These are phyloP conservation scores for Nemurella pictetii DNA, from an alignment of 2,888 invertebrate genomes.

Conservation along the genomic window DNA sequence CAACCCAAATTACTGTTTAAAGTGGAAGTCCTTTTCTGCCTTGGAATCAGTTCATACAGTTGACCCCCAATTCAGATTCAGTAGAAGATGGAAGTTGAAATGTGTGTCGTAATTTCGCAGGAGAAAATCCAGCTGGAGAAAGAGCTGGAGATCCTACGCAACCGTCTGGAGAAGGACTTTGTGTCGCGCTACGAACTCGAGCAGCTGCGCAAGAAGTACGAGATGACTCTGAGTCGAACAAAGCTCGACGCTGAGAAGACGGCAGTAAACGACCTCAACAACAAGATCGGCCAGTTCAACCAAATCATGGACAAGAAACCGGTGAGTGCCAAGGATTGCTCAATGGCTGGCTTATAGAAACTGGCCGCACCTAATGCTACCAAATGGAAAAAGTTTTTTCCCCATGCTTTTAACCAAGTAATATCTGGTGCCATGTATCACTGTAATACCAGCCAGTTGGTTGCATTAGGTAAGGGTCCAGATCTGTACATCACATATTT, in stretches of 20 bases:
- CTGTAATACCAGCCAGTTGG: no score
- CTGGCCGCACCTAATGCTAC: no score
- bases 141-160: constrained; percentile 43
- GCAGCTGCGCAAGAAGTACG: constrained; percentile 41
- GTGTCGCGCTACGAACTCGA: constrained; percentile 45
- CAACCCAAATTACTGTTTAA: background rate
- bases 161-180: constrained; percentile 44
- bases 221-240: constrained; percentile 39
- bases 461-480: no score
- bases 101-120: no score
- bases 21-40: background rate
- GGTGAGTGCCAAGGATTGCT: constrained; percentile 30
- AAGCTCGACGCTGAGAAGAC: constrained; percentile 44
- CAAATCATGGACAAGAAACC: constrained; percentile 37
- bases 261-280: constrained; percentile 43
- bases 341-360: background rate
- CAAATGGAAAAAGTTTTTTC: no score
- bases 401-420: no score
- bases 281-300: constrained; percentile 36
- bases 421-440: no score
- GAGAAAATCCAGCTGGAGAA: constrained; percentile 45
- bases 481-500: no score
- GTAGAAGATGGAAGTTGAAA: no score
- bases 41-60: no score
- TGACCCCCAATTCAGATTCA: no score